Evolutionary conservation across 2,797 vertebrate genomes (phyloP), one percentile per base, ranked within the genome.

Genomic region (Cyclura pinguis): DNA sequence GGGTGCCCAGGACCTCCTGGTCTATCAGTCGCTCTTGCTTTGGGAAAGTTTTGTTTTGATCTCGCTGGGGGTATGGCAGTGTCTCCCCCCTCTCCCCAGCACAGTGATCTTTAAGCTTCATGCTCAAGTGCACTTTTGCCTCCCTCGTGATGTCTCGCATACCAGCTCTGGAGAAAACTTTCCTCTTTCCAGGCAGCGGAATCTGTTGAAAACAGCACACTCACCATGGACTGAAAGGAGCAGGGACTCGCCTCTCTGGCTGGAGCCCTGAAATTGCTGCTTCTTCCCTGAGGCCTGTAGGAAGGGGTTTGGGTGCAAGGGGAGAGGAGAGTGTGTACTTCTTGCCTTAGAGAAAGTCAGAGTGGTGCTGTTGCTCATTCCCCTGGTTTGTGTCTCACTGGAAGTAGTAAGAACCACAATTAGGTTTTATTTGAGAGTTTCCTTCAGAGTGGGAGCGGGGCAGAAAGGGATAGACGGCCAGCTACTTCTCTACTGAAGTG

Each of bases 321-420:
- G 20, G 90, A 32, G 87, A 91, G 91, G 92, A 90, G 72, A 72
- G 93, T 85, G 92, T 84, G 90, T 57, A 0, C 0, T 18, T 27
- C 91, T 96, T 95, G 85, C 93, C 91, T 95, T 94, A 93, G 95
- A 86, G 92, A 95, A 93, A 91, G 93, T 90, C 91, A 90, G 78
- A 91, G 93, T 93, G 93, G 93, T 92, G 27, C 94, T 88, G 88
- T 9, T 0, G 93, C 93, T 94, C 94, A 94, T 94, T 94, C 94
- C 91, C 8, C 87, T 84, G 38, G 3, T 84, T 88, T 73, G 35
- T 57, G 32, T 90, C 83, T 91, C 91, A 91, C 93, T 92, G 91
- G 90, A 90, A 89, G 89, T 85, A 90, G 91, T 89, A 85, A 88
- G 88, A 59, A 86, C 86, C 92, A 89, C 95, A 93, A 95, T 95